Evolutionary conservation across 1,140 invertebrate species (phyloP).

Genomic region (Pseudomyrmex sp.): DNA sequence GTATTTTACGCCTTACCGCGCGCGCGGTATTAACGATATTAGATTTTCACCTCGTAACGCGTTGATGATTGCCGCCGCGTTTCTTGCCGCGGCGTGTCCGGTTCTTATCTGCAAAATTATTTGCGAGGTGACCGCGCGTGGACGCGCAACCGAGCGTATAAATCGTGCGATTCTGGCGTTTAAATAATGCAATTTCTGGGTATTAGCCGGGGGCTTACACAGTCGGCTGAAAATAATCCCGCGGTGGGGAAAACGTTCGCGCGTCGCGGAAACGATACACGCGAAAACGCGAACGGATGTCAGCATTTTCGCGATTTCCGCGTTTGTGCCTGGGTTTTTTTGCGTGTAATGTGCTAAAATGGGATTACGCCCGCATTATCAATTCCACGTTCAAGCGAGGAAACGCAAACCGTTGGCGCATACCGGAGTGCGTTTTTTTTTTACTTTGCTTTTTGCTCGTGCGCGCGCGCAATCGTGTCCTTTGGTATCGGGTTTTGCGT

Average conservation of each 20-base stretch:
- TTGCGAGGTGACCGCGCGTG: not conserved
- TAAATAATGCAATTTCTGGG: conserved; percentile 51
- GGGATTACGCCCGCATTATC: conserved; percentile 49
- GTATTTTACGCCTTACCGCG: not conserved
- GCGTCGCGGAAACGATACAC: conserved; percentile 6
- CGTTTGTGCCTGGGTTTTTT: not conserved
- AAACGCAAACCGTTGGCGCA: conserved; percentile 46
- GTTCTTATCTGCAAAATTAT: conserved; percentile 7
- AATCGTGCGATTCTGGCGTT: conserved; percentile 45
- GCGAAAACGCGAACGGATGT: conserved; percentile 25
- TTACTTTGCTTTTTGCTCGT: conserved; percentile 1
- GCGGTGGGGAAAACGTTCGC: conserved; percentile 10
- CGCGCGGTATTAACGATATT: conserved; percentile 47
- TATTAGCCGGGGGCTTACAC: conserved; percentile 43
- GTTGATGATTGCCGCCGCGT: not conserved
- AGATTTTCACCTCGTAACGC: conserved; percentile 18
- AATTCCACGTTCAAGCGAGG: conserved; percentile 44
- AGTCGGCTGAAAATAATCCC: conserved; percentile 27
- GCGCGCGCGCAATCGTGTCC: not conserved
- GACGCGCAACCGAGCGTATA: conserved; percentile 7
- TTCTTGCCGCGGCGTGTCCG: conserved; percentile 1
- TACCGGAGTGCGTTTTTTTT: conserved; percentile 4
- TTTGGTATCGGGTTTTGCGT: conserved; percentile 21
- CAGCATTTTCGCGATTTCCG: conserved; percentile 47
- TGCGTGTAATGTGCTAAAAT: conserved; percentile 37